A percentile compares a stretch with the other conserved stretches of the same genome.
These are phyloP conservation scores for Ganaspis sp. DNA, from an alignment of 1,140 invertebrate species.

Conservation along the genomic window DNA sequence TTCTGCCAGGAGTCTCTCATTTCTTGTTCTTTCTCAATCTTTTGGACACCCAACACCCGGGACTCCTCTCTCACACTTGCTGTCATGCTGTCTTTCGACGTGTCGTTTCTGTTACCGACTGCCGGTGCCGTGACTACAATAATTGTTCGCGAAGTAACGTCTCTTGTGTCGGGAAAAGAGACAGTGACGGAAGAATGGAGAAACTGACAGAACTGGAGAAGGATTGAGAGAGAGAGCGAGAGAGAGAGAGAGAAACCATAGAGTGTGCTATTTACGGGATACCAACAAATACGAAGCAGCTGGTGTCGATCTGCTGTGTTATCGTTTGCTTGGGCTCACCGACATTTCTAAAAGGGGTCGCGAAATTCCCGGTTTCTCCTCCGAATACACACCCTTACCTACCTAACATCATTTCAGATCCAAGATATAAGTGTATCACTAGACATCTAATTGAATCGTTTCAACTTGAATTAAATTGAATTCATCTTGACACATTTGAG, in stretches of 20 bases:
- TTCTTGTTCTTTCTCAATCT: constrained; percentile 48
- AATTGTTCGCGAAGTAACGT: constrained; percentile 73
- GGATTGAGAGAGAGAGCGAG: constrained; percentile 43
- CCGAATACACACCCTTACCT: constrained; percentile 34
- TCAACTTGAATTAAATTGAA: constrained; percentile 4
- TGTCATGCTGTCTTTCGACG: constrained; percentile 69
- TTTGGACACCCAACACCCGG: background rate
- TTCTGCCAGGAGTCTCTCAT: constrained; percentile 40
- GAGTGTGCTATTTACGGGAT: constrained; percentile 67
- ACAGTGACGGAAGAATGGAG: constrained; percentile 37
- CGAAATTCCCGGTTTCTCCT: constrained; percentile 56
- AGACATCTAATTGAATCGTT: constrained; percentile 19
- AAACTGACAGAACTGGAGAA: constrained; percentile 36
- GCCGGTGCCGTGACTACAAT: constrained; percentile 71
- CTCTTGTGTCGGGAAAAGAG: constrained; percentile 45
- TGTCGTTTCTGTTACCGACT: constrained; percentile 68
- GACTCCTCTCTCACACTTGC: constrained; percentile 52
- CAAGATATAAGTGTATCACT: constrained; percentile 23
- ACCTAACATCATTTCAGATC: background rate
- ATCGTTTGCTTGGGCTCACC: constrained; percentile 62
- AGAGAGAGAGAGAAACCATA: constrained; percentile 39
- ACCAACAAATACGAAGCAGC: constrained; percentile 72
- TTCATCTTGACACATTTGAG: background rate
- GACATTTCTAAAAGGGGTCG: constrained; percentile 51
- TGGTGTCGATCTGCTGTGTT: constrained; percentile 72